Conservation (phyloP, 2,888 invertebrate species). For the Congeria kusceri region DNA sequence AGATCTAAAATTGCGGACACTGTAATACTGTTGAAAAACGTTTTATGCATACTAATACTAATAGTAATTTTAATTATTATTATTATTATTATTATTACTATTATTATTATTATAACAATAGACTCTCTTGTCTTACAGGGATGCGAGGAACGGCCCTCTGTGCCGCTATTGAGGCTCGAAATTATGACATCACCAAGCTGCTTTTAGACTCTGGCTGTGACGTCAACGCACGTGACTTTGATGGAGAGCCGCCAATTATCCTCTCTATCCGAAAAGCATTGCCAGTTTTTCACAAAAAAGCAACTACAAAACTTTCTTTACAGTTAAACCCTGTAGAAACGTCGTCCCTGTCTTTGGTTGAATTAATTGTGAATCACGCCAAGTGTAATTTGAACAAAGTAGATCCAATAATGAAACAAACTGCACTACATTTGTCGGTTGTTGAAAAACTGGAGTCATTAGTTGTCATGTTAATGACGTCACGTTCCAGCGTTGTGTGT, state of each 20-base stretch:
- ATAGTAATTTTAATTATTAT: no score
- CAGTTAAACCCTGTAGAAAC: not conserved
- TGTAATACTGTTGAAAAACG: no score
- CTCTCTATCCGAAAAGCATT: constrained; percentile 71
- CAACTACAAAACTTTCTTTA: not conserved
- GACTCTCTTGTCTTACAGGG: constrained; percentile 42
- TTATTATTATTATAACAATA: no score
- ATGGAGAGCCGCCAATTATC: constrained; percentile 72
- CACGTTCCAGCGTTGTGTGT: not conserved
- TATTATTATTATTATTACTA: no score
- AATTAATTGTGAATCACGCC: constrained; percentile 58
- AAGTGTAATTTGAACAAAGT: constrained; percentile 67
- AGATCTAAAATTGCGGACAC: no score
- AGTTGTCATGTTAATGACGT: constrained; percentile 52
- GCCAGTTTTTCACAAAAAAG: constrained; percentile 36
- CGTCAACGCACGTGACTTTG: constrained; percentile 71
- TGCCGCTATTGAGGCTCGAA: constrained; percentile 71
- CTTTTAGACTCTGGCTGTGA: constrained; percentile 71
- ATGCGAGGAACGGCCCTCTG: constrained; percentile 75
- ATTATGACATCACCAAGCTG: constrained; percentile 62
- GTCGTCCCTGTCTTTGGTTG: constrained; percentile 55
- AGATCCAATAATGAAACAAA: constrained; percentile 70
- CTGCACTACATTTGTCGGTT: constrained; percentile 69
- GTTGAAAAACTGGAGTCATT: constrained; percentile 47
- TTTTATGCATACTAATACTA: no score